These are phyloP conservation scores for Parauchenoglanis ngamensis DNA, from an alignment of 2,797 vertebrate species.

Conservation along the genomic window DNA sequence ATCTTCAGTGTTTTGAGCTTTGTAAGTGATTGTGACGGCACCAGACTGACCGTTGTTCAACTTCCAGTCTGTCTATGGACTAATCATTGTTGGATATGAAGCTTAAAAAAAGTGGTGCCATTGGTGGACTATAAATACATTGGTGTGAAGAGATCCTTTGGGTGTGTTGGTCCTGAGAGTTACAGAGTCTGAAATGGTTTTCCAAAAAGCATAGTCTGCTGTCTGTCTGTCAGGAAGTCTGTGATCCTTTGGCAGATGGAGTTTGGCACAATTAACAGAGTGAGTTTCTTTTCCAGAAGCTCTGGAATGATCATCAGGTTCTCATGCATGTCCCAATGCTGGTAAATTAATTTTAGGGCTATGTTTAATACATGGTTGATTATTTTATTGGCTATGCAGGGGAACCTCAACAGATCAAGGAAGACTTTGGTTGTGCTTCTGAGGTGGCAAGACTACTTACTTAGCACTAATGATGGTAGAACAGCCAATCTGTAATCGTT, in stretches of 20 bases:
- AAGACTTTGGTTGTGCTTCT: background rate
- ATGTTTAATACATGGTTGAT: background rate
- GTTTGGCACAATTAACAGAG: background rate
- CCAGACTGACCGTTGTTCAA: background rate
- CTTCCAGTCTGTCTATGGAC: background rate
- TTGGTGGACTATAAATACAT: background rate
- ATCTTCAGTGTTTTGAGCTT: background rate
- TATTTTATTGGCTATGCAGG: background rate
- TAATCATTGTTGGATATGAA: background rate
- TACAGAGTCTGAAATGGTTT: background rate
- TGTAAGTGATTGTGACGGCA: background rate
- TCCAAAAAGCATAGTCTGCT: background rate
- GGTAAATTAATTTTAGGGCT: background rate
- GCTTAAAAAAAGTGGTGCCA: background rate
- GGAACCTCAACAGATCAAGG: background rate
- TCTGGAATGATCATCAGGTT: background rate
- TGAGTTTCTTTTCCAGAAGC: background rate
- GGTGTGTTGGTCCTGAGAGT: background rate
- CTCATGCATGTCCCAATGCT: background rate
- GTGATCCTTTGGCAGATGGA: background rate
- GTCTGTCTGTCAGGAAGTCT: slow-evolving; percentile 1
- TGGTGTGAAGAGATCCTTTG: background rate
- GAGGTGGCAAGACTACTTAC: background rate
- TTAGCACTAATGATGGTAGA: background rate
- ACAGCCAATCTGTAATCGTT: background rate